Conservation (phyloP, 2,797 vertebrate species). For the Loris lydekkerianus region DNA sequence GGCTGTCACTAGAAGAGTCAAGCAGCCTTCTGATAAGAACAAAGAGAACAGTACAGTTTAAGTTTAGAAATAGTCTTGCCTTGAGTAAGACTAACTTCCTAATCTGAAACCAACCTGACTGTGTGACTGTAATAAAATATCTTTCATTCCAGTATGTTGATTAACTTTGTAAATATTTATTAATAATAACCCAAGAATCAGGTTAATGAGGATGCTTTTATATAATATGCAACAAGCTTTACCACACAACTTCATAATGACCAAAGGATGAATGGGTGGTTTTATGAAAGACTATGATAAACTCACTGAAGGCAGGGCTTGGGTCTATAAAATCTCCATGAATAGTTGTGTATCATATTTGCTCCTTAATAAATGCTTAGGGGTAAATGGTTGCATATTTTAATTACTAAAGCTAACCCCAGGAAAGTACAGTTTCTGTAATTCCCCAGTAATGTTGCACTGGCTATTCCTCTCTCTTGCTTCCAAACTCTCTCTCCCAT, state of each 20-base stretch:
- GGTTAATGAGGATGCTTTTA: slow-evolving; percentile 25
- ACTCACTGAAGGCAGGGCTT: neutral
- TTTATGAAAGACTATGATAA: slow-evolving; percentile 7
- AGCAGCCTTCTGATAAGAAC: neutral
- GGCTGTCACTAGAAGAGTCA: slow-evolving; percentile 36
- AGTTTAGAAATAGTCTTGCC: neutral
- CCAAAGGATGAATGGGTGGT: neutral
- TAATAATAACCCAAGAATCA: slow-evolving; percentile 3
- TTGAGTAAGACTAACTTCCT: neutral
- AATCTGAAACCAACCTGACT: slow-evolving; percentile 46
- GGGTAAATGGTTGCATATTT: neutral
- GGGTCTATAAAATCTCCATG: neutral
- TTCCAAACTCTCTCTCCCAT: neutral
- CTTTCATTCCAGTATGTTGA: slow-evolving; percentile 43
- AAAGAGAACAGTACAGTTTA: neutral
- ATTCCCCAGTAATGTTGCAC: neutral
- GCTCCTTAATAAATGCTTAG: slow-evolving; percentile 12
- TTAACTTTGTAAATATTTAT: slow-evolving; percentile 44
- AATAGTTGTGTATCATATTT: neutral
- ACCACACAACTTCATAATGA: slow-evolving; percentile 3
- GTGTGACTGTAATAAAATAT: neutral
- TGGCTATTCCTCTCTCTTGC: neutral
- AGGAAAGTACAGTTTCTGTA: neutral
- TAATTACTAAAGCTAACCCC: slow-evolving; percentile 45
- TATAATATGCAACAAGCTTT: neutral